A percentile compares a stretch with the other conserved stretches of the same genome.
Evolutionary conservation across 2,797 vertebrate species (phyloP).

Genomic region (Crenichthys baileyi): DNA sequence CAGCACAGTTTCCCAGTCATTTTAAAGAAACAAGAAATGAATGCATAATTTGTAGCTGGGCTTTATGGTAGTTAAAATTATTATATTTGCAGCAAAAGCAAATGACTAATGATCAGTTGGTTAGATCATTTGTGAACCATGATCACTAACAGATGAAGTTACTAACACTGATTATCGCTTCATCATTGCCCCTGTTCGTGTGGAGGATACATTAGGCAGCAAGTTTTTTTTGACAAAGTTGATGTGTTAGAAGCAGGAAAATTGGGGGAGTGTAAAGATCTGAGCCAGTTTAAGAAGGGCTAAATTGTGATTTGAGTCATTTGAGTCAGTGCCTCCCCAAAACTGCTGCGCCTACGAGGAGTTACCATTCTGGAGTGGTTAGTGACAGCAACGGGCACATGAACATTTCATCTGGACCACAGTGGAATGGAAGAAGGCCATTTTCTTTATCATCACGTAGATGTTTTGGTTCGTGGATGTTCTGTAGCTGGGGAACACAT

Average conservation of each 20-base stretch:
- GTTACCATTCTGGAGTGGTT: background rate
- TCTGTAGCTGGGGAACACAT: background rate
- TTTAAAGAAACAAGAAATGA: constrained; percentile 3
- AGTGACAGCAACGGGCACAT: background rate
- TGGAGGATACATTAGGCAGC: background rate
- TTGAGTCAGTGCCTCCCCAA: background rate
- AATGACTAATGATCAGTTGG: background rate
- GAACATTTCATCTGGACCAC: background rate
- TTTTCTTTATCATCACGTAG: too few relatives aligned
- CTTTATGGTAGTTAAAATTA: background rate
- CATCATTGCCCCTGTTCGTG: background rate
- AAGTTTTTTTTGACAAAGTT: background rate
- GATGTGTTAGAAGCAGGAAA: background rate
- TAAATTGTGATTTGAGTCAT: background rate
- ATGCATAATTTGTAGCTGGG: background rate
- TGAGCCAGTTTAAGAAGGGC: background rate
- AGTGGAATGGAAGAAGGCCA: background rate
- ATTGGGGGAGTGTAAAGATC: background rate
- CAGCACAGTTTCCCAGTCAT: background rate
- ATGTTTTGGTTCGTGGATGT: background rate
- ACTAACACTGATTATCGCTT: background rate
- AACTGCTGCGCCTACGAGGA: background rate
- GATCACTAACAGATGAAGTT: too few relatives aligned
- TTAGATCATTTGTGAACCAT: background rate
- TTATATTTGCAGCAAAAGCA: background rate